Conservation (phyloP, 1,140 invertebrate species). For the Armadillidium nasatum region DNA sequence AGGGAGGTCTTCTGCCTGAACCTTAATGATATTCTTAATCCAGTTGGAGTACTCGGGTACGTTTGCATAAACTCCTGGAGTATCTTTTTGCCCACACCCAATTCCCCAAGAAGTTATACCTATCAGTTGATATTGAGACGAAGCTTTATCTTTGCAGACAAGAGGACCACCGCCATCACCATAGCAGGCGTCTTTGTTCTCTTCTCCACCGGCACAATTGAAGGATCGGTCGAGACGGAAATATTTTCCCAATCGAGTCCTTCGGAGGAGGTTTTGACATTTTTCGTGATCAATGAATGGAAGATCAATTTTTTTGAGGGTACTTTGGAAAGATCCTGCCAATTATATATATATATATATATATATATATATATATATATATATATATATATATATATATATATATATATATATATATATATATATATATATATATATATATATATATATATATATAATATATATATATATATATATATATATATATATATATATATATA, state of each 20-base stretch:
- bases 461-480: too few relatives aligned
- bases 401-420: too few relatives aligned
- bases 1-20: too few relatives aligned
- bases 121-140: constrained; percentile 54
- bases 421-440: too few relatives aligned
- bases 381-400: too few relatives aligned
- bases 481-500: too few relatives aligned
- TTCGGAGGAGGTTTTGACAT: constrained; percentile 53
- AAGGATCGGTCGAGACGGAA: constrained; percentile 55
- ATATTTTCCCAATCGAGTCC: constrained; percentile 50
- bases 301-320: constrained; percentile 56
- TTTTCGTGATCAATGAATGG: constrained; percentile 51
- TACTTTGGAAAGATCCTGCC: constrained; percentile 60
- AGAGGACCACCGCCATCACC: constrained; percentile 50
- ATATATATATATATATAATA: too few relatives aligned
- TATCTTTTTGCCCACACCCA: constrained; percentile 58
- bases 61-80: constrained; percentile 73
- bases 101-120: constrained; percentile 69
- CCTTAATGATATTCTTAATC: background rate
- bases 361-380: too few relatives aligned
- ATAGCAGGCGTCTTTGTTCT: constrained; percentile 53
- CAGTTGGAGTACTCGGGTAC: constrained; percentile 27
- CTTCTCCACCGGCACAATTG: constrained; percentile 55
- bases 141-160: constrained; percentile 43
- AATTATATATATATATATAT: constrained; percentile 40